Conservation (phyloP, 2,113 vertebrate species). For the Aphyosemion australe region DNA sequence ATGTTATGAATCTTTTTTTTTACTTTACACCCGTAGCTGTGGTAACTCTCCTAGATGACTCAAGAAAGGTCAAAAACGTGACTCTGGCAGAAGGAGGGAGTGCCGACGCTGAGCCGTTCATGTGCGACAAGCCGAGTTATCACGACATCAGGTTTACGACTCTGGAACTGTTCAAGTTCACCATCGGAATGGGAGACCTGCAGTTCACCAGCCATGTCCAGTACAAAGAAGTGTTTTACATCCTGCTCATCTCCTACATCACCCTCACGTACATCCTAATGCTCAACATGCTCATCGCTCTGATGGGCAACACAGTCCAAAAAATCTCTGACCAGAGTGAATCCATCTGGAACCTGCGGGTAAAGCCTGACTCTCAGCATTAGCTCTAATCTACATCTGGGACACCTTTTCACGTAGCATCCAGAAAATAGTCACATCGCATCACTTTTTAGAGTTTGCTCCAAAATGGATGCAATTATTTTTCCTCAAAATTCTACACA, state of each 20-base stretch:
- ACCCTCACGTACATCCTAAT: conserved; percentile 93
- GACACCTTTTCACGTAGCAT: too few species aligned
- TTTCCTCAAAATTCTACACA: too few species aligned
- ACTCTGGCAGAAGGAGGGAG: background rate
- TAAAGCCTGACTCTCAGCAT: too few species aligned
- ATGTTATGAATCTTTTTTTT: background rate
- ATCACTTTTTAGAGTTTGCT: too few species aligned
- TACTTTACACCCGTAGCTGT: conserved; percentile 70
- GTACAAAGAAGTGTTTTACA: conserved; percentile 88
- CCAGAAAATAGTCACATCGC: too few species aligned
- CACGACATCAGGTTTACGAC: conserved; percentile 85
- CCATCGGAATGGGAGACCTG: conserved; percentile 93
- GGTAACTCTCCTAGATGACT: conserved; percentile 82
- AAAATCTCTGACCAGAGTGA: conserved; percentile 72
- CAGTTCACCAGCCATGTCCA: conserved; percentile 87
- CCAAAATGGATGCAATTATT: too few species aligned
- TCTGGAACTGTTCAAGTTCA: conserved; percentile 93
- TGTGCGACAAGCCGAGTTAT: conserved; percentile 64
- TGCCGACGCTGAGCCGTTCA: background rate
- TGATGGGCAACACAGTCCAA: conserved; percentile 89
- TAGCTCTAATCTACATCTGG: too few species aligned
- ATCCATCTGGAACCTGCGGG: background rate
- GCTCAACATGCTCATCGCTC: conserved; percentile 92
- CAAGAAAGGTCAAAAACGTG: background rate
- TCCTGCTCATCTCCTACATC: conserved; percentile 87